phyloP scores from a whole-genome alignment of 2,888 invertebrate species.

The Scaptodrosophila latifasciaeformis region DNA sequence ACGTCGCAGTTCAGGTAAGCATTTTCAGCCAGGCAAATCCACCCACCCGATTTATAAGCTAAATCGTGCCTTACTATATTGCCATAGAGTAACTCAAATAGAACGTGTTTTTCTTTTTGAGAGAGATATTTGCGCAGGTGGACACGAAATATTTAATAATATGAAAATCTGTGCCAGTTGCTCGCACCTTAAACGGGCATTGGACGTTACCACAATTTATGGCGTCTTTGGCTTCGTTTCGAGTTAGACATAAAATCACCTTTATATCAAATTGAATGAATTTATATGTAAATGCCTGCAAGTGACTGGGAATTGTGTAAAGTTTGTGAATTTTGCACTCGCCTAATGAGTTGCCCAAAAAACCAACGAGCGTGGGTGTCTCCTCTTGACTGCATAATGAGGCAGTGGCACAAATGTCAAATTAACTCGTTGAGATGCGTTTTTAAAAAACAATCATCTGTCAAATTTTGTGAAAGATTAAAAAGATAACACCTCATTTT shows the following conservation, averaged over 20 bases:
- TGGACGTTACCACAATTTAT: constrained; percentile 42
- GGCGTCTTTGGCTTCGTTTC: too few species aligned
- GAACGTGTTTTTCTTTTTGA: constrained; percentile 15
- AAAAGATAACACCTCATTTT: too few species aligned
- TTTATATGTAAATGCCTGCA: constrained; percentile 19
- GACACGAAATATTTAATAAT: constrained; percentile 22
- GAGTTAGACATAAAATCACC: neutral
- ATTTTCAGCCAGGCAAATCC: constrained; percentile 13
- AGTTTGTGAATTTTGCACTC: too few species aligned
- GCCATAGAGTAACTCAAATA: neutral
- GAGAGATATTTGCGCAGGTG: constrained; percentile 66
- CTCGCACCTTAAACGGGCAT: constrained; percentile 63
- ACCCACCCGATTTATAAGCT: constrained; percentile 7
- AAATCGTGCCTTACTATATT: constrained; percentile 15
- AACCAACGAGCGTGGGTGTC: too few species aligned
- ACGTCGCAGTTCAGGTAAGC: constrained; percentile 74
- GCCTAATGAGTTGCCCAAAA: too few species aligned
- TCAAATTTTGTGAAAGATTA: too few species aligned
- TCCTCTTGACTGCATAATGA: too few species aligned
- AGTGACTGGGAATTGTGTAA: too few species aligned
- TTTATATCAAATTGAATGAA: constrained; percentile 3
- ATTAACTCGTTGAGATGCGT: too few species aligned
- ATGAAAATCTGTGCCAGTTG: constrained; percentile 65
- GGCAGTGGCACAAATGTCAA: too few species aligned
- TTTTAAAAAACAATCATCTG: too few species aligned